Conservation (phyloP, 2,797 vertebrate genomes). For the Hoplostethus atlanticus region DNA sequence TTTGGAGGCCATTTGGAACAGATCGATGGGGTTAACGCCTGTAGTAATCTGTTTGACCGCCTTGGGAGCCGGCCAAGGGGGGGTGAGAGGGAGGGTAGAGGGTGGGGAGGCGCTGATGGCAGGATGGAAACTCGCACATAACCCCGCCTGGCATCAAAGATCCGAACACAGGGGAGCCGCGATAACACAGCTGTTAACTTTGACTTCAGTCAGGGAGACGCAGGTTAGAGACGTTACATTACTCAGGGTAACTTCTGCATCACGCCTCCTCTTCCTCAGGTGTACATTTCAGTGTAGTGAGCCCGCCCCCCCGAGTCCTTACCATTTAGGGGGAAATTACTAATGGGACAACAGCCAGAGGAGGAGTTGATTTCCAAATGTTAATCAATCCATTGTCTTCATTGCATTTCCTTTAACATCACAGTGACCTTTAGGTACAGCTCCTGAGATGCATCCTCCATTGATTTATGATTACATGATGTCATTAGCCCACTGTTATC, state of each 20-base stretch:
- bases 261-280: conserved; percentile 21
- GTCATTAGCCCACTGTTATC: conserved; percentile 51
- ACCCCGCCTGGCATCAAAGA: conserved; percentile 19
- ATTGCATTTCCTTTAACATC: conserved; percentile 37
- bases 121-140: conserved; percentile 32
- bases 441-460: conserved; percentile 40
- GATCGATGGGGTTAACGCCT: conserved; percentile 76
- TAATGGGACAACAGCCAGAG: conserved; percentile 30
- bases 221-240: neutral
- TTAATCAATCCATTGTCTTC: conserved; percentile 39
- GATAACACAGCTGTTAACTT: neutral
- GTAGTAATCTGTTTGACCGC: conserved; percentile 74
- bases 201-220: conserved; percentile 3
- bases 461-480: conserved; percentile 53
- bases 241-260: conserved; percentile 6
- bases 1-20: conserved; percentile 77
- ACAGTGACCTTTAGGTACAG: conserved; percentile 62
- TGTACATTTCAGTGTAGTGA: conserved; percentile 42
- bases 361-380: conserved; percentile 49
- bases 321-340: conserved; percentile 43
- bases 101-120: conserved; percentile 1
- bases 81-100: conserved; percentile 9
- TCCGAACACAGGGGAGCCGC: conserved; percentile 22
- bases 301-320: conserved; percentile 4
- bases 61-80: conserved; percentile 70